These are phyloP conservation scores for Pachycephus smyrnensis DNA, from an alignment of 2,888 invertebrate species.

Conservation along the genomic window DNA sequence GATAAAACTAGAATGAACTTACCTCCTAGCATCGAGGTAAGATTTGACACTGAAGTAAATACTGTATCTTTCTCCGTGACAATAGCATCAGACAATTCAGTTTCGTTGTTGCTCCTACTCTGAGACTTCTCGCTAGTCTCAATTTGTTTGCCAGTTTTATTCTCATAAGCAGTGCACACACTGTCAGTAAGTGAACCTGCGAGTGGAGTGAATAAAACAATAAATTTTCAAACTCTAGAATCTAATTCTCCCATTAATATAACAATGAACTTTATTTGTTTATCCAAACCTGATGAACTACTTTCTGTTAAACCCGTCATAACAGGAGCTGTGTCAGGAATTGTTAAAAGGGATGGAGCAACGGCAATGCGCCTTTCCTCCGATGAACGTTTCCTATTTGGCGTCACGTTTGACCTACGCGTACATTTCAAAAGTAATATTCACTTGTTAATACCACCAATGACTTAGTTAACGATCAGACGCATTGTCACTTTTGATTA, in stretches of 20 bases:
- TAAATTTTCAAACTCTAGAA: background rate
- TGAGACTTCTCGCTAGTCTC: conserved; percentile 30
- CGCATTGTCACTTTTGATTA: background rate
- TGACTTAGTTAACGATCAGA: background rate
- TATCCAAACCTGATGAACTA: conserved; percentile 71
- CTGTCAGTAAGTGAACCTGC: conserved; percentile 72
- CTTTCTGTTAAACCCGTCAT: conserved; percentile 71
- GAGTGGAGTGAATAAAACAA: conserved; percentile 17
- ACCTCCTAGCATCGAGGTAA: conserved; percentile 68
- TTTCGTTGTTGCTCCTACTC: conserved; percentile 26
- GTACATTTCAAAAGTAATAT: background rate
- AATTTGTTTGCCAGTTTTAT: conserved; percentile 46
- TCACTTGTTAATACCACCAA: background rate
- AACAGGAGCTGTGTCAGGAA: conserved; percentile 63
- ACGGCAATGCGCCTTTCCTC: conserved; percentile 68
- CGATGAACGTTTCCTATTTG: conserved; percentile 66
- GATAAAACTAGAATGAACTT: conserved; percentile 32
- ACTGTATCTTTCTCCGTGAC: conserved; percentile 33
- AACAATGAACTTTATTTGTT: conserved; percentile 6
- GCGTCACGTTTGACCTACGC: conserved; percentile 56
- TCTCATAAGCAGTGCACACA: conserved; percentile 73
- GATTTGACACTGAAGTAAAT: conserved; percentile 49
- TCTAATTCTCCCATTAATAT: background rate
- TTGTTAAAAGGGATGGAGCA: conserved; percentile 67
- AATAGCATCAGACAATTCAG: conserved; percentile 16